Evolutionary conservation across 2,113 vertebrate genomes (phyloP).

Genomic region (Fukomys damarensis): DNA sequence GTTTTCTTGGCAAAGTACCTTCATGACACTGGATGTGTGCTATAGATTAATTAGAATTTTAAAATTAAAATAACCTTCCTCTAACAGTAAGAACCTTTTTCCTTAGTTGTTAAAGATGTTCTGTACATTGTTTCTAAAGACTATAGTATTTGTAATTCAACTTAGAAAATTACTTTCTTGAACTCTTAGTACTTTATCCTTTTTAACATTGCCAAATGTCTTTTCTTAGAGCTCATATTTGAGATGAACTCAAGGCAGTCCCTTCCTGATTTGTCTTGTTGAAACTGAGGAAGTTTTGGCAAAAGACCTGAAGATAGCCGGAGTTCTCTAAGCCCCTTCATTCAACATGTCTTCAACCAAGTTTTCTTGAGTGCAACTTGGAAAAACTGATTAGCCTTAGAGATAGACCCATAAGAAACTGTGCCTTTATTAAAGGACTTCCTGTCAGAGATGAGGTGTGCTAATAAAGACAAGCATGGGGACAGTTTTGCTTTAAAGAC

Average conservation of each 20-base stretch:
- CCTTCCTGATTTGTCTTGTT: background rate
- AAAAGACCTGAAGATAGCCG: background rate
- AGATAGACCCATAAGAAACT: background rate
- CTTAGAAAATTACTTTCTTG: slow-evolving; percentile 21
- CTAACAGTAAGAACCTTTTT: background rate
- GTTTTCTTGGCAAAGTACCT: background rate
- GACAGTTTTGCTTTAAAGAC: background rate
- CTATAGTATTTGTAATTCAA: slow-evolving; percentile 11
- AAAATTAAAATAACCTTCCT: slow-evolving; percentile 46
- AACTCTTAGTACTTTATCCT: background rate
- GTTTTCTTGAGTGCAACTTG: background rate
- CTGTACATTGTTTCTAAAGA: background rate
- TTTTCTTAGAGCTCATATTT: background rate
- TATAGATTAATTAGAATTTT: slow-evolving; percentile 56
- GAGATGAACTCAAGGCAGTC: background rate
- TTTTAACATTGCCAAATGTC: background rate
- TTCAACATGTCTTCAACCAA: background rate
- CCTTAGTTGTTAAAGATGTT: background rate
- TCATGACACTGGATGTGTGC: background rate
- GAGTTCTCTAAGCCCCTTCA: background rate
- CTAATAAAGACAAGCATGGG: background rate
- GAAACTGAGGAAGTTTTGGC: background rate
- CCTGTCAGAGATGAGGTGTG: background rate
- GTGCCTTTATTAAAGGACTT: background rate
- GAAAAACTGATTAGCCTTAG: background rate